A percentile compares a stretch with the other conserved stretches of the same genome.
Evolutionary conservation across 1,140 invertebrate genomes (phyloP).

Genomic region (Galendromus occidentalis): DNA sequence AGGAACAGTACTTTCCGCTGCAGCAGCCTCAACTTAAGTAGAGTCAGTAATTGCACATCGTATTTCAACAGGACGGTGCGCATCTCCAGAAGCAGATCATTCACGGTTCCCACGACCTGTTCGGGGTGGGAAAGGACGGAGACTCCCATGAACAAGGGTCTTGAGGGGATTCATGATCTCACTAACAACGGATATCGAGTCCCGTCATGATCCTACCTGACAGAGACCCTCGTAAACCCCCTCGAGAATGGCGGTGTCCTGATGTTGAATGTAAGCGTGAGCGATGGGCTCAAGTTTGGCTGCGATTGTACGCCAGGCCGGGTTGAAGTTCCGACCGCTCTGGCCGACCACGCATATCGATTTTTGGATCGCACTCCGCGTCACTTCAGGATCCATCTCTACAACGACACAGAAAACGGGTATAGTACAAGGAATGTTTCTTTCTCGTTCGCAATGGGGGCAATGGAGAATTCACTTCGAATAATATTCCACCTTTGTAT

Average conservation of each 20-base stretch:
- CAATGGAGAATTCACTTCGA: no score
- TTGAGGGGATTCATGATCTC: no score
- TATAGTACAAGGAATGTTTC: background rate
- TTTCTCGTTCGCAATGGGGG: no score
- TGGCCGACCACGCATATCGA: background rate
- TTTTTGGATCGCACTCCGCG: background rate
- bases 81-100: background rate
- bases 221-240: background rate
- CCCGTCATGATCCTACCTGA: no score
- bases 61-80: background rate
- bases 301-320: background rate
- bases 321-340: background rate
- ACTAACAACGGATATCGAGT: no score
- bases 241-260: background rate
- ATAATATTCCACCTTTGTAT: background rate
- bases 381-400: background rate
- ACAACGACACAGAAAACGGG: background rate
- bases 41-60: background rate
- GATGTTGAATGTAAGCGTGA: slow-evolving; percentile 2
- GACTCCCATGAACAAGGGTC: no score
- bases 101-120: no score
- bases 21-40: background rate
- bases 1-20: background rate
- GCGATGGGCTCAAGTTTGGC: background rate
- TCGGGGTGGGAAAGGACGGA: no score